These are phyloP conservation scores for Phoebastria nigripes DNA, from an alignment of 2,797 vertebrate genomes.

Conservation along the genomic window DNA sequence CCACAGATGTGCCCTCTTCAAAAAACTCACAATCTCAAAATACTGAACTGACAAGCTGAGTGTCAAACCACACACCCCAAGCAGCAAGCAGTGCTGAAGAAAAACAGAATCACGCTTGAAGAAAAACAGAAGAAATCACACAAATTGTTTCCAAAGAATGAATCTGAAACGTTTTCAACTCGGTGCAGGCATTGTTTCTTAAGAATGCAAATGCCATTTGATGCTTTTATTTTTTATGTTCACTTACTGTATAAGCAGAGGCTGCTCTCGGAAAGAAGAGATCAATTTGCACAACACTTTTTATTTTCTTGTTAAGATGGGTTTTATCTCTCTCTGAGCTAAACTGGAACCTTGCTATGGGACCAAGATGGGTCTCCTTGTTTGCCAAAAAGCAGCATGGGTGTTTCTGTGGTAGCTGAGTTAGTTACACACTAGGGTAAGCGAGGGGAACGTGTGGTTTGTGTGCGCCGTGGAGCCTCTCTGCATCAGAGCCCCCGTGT, in stretches of 20 bases:
- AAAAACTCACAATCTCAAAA: conserved; percentile 65
- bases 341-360: not conserved
- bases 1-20: conserved; percentile 70
- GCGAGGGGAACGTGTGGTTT: not conserved
- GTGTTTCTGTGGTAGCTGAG: not conserved
- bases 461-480: fast-evolving
- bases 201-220: not conserved
- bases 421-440: not conserved
- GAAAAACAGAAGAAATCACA: conserved; percentile 61
- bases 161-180: conserved; percentile 6
- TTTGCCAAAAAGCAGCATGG: not conserved
- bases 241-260: not conserved
- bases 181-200: not conserved
- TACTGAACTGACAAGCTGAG: conserved; percentile 42
- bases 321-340: not conserved
- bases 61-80: conserved; percentile 63
- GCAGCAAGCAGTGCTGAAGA: conserved; percentile 42
- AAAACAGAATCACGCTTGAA: conserved; percentile 52
- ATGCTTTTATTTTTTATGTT: not conserved
- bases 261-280: not conserved
- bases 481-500: not conserved
- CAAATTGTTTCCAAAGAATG: conserved; percentile 48
- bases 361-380: not conserved
- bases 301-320: not conserved
- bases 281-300: not conserved